A percentile compares a stretch with the other conserved stretches of the same genome.
phyloP scores from a whole-genome alignment of 2,113 vertebrate species.

The Salvator merianae region DNA sequence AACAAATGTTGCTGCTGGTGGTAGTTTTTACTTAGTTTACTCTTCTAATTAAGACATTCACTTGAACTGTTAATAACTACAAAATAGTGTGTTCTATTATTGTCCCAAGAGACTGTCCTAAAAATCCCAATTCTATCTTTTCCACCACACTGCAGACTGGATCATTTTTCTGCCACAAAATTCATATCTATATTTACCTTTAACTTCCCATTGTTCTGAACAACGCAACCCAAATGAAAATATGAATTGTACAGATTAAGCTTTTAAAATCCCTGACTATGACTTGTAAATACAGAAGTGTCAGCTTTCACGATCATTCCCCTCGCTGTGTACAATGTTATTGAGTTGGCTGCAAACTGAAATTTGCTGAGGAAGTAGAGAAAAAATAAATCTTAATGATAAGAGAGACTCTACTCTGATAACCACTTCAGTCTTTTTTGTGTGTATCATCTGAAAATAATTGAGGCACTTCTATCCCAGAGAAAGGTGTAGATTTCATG shows the following conservation, averaged over 20 bases:
- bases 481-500: not conserved
- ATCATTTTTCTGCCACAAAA: not conserved
- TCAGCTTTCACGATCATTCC: not conserved
- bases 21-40: not conserved
- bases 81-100: not conserved
- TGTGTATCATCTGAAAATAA: not conserved
- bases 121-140: not conserved
- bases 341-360: not conserved
- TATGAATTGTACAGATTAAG: not conserved
- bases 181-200: not conserved
- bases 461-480: not conserved
- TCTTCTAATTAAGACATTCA: conserved; percentile 20
- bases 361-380: not conserved
- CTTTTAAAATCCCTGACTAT: not conserved
- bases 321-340: not conserved
- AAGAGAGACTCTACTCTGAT: not conserved
- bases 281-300: not conserved
- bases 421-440: not conserved
- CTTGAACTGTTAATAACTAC: not conserved
- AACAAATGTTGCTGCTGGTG: not conserved
- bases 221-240: fast-evolving
- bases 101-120: conserved; percentile 3
- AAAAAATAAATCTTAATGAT: not conserved
- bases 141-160: too few relatives aligned
- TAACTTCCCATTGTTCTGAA: not conserved